phyloP scores from a whole-genome alignment of 2,113 vertebrate genomes.

The Hippotragus niger region DNA sequence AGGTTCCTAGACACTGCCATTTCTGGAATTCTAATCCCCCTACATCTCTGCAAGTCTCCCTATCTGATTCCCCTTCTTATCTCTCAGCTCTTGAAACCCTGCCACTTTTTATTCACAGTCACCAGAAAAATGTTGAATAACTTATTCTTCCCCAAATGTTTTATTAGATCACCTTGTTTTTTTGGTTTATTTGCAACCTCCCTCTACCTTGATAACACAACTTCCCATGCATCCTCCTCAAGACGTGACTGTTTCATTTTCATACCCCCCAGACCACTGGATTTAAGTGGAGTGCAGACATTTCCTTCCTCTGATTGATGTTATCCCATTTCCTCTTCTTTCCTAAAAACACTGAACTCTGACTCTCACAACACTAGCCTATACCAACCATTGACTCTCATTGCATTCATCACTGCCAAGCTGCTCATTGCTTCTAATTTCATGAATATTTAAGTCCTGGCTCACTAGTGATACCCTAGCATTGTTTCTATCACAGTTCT shows the following conservation, averaged over 20 bases:
- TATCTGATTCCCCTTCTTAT: not conserved
- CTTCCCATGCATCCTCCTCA: not conserved
- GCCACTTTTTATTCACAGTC: not conserved
- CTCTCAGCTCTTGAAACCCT: not conserved
- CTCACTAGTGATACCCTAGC: not conserved
- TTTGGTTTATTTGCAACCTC: not conserved
- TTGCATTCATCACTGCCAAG: not conserved
- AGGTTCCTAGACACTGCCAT: rapidly evolving
- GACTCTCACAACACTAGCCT: not conserved
- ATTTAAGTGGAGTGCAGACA: not conserved
- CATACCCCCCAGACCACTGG: not conserved
- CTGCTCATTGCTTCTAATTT: not conserved
- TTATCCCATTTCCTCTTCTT: not conserved
- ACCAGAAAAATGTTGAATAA: not conserved
- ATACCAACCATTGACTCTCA: not conserved
- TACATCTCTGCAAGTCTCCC: no score
- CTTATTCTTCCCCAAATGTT: not conserved
- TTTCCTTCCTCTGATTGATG: not conserved
- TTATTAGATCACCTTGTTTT: not conserved
- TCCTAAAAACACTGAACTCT: not conserved
- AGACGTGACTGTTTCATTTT: not conserved
- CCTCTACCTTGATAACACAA: not conserved
- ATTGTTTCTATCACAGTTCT: not conserved
- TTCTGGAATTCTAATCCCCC: not conserved
- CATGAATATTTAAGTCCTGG: not conserved